Conservation (phyloP, 2,888 invertebrate genomes). For the Caenorhabditis auriculariae region DNA sequence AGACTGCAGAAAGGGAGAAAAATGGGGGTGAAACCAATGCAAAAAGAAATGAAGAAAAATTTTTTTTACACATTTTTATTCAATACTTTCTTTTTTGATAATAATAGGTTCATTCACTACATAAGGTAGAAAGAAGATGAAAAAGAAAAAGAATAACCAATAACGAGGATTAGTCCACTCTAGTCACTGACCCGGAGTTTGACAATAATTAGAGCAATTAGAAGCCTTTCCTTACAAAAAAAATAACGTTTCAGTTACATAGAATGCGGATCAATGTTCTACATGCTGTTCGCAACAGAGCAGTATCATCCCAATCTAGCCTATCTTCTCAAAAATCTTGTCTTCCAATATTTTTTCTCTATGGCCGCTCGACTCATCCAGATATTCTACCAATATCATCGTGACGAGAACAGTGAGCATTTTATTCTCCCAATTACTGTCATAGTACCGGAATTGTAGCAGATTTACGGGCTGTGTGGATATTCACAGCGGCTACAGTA, state of each 20-base stretch:
- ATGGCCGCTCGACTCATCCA: slow-evolving; percentile 31
- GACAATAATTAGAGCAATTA: too few relatives aligned
- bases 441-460: too few relatives aligned
- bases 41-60: too few relatives aligned
- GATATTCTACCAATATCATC: slow-evolving; percentile 24
- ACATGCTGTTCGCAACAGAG: slow-evolving; percentile 27
- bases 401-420: slow-evolving; percentile 21
- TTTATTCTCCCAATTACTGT: too few relatives aligned
- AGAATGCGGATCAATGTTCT: slow-evolving; percentile 29
- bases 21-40: too few relatives aligned
- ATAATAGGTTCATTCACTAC: too few relatives aligned
- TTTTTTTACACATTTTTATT: neutral
- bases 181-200: too few relatives aligned
- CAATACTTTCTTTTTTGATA: neutral
- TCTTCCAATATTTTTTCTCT: slow-evolving; percentile 30
- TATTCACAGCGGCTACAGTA: slow-evolving; percentile 23
- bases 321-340: slow-evolving; percentile 27
- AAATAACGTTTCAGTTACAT: slow-evolving; percentile 36
- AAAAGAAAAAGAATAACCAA: too few relatives aligned
- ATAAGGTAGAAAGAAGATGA: too few relatives aligned
- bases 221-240: too few relatives aligned
- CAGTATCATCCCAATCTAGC: slow-evolving; percentile 36
- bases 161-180: too few relatives aligned
- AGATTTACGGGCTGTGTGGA: slow-evolving; percentile 6
- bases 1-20: too few relatives aligned